Conservation (phyloP, 1,140 invertebrate species). For the Lepidurus couesii region DNA sequence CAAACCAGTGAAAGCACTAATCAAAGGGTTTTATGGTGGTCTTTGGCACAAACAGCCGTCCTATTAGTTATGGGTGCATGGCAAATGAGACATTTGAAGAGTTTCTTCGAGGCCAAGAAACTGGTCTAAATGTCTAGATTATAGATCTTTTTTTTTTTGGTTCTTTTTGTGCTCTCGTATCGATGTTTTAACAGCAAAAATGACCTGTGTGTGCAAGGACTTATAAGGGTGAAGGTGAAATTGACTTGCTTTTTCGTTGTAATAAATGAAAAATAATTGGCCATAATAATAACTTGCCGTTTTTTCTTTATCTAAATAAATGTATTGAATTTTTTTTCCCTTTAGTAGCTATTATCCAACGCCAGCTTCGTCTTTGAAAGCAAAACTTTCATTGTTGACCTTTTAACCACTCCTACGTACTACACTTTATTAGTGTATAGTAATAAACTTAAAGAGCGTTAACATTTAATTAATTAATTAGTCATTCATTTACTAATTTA, state of each 20-base stretch:
- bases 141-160: neutral
- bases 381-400: too few species aligned
- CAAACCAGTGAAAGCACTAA: constrained; percentile 98
- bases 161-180: neutral
- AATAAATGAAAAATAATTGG: neutral
- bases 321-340: too few species aligned
- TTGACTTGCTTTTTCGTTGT: constrained; percentile 23
- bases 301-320: neutral
- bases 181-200: constrained; percentile 19
- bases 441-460: too few species aligned
- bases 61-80: constrained; percentile 90
- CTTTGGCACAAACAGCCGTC: constrained; percentile 82
- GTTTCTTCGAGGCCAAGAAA: constrained; percentile 99
- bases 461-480: too few species aligned
- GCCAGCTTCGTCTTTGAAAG: too few species aligned
- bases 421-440: too few species aligned
- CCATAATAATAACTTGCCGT: neutral
- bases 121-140: constrained; percentile 66
- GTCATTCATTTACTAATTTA: too few species aligned
- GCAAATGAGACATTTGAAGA: constrained; percentile 99
- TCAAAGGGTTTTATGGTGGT: constrained; percentile 96
- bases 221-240: constrained; percentile 20
- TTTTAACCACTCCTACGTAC: too few species aligned
- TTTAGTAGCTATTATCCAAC: too few species aligned
- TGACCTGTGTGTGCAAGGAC: constrained; percentile 11